These are phyloP conservation scores for Origma solitaria DNA, from an alignment of 2,113 vertebrate genomes.

Conservation along the genomic window DNA sequence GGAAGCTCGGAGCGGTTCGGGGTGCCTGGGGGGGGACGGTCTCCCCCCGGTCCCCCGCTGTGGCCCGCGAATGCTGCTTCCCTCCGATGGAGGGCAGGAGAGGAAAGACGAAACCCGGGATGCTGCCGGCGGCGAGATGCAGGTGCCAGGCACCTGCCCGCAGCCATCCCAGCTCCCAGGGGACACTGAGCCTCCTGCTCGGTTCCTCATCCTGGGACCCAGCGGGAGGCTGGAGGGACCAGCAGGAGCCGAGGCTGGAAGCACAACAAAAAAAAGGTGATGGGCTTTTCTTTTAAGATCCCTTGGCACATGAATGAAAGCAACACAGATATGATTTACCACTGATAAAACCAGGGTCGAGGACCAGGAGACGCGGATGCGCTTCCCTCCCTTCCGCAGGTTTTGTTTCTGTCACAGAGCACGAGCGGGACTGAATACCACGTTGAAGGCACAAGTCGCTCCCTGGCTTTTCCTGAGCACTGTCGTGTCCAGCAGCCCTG, in stretches of 20 bases:
- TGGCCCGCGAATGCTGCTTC: not conserved
- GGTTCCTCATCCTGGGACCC: not conserved
- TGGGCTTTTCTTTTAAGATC: not conserved
- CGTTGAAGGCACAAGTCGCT: not conserved
- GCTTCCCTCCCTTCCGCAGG: fast-evolving
- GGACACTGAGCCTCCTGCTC: not conserved
- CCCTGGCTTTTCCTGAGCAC: not conserved
- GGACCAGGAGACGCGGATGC: fast-evolving
- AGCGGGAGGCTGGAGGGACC: not conserved
- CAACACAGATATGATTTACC: not conserved
- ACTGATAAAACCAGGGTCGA: not conserved
- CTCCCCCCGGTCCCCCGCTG: not conserved
- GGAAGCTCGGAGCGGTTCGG: not conserved
- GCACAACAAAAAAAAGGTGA: not conserved
- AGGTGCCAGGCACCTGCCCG: not conserved
- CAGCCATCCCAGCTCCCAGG: not conserved
- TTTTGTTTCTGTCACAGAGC: not conserved
- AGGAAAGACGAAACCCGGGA: constrained; percentile 63
- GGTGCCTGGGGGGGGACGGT: too few species aligned
- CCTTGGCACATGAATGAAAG: not conserved
- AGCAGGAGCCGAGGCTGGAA: not conserved
- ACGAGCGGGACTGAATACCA: fast-evolving
- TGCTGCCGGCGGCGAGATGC: not conserved
- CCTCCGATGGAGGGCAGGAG: constrained; percentile 79
- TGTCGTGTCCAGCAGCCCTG: constrained; percentile 53